Evolutionary conservation across 2,888 invertebrate genomes (phyloP), one percentile per base, ranked within the genome.

Genomic region (Argyra leucocephala): DNA sequence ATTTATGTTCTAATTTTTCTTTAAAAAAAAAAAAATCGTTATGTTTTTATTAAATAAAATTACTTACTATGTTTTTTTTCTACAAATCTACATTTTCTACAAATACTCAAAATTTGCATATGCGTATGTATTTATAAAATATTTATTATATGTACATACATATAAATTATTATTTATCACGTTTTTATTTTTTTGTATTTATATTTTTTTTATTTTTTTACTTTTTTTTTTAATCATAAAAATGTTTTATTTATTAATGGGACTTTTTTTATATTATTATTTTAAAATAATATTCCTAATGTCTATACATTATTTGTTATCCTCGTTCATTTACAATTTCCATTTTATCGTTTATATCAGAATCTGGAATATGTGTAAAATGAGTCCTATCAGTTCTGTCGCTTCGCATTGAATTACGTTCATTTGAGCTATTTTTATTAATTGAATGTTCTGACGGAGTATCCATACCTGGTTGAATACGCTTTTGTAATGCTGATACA

Each of bases 401-500:
- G 69, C 89, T 89, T 76, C 90, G 88, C 66, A 90, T 82, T 0
- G 90, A 89, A 73, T 88, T 88, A 72, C 88, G 87, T 76, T 88
- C 88, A 61, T 86, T 85, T 5, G 86, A 85, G 71, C 84, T 86
- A 15, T 78, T 80, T 69, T 80, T 80, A 61, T 69, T 71, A 5
- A 78, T 74, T 31, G 79, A 80, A 57, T 79, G 76, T 70, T 86
- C 86, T 36, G 85, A 84, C 3, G 81, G 82, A 57, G 81, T 78
- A 66, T 82, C 83, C 22, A 81, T 82, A 75, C 83, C 80, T 22
- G 84, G 83, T 69, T 85, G 85, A 4, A 88, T 87, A 74, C 88
- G 88, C 78, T 88, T 87, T 77, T 89, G 89, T 67, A 90, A 78
- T 57, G 89, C 89, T 76, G 90, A 89, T 61, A 91, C 89, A 78